Conservation (phyloP, 2,888 invertebrate genomes). For the Drosophila multiciliata region DNA sequence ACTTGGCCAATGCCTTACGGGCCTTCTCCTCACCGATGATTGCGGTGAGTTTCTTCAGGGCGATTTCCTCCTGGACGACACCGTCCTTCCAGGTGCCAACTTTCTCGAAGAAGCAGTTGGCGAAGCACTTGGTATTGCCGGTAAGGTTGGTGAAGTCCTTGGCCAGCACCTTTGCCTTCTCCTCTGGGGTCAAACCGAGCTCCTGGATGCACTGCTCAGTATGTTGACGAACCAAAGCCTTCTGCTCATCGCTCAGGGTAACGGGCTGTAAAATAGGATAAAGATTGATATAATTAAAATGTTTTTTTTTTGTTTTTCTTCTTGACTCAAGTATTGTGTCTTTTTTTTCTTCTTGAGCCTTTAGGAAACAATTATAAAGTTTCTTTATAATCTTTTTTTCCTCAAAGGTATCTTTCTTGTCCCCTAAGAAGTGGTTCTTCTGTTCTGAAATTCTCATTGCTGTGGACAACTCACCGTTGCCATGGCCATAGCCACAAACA, state of each 20-base stretch:
- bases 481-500: constrained; percentile 54
- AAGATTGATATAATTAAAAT: background rate
- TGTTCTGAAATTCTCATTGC: background rate
- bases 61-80: constrained; percentile 63
- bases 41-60: constrained; percentile 56
- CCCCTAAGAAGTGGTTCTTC: background rate
- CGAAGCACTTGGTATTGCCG: constrained; percentile 78
- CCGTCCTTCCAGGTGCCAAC: constrained; percentile 73
- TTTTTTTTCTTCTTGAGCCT: too few species aligned
- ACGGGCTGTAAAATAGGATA: constrained; percentile 42
- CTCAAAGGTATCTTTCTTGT: background rate
- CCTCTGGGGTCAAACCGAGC: constrained; percentile 63
- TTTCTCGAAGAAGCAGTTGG: constrained; percentile 82
- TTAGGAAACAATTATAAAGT: background rate
- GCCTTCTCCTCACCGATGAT: constrained; percentile 76
- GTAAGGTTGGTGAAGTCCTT: constrained; percentile 65
- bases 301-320: background rate
- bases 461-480: constrained; percentile 62
- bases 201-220: constrained; percentile 65
- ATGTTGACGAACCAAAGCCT: constrained; percentile 60
- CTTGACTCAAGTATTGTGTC: background rate
- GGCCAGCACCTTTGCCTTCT: constrained; percentile 59
- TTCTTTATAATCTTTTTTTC: background rate
- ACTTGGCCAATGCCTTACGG: constrained; percentile 59
- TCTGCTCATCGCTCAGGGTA: constrained; percentile 73